phyloP scores from a whole-genome alignment of 2,888 invertebrate species.

The Alentia gelatinosa region DNA sequence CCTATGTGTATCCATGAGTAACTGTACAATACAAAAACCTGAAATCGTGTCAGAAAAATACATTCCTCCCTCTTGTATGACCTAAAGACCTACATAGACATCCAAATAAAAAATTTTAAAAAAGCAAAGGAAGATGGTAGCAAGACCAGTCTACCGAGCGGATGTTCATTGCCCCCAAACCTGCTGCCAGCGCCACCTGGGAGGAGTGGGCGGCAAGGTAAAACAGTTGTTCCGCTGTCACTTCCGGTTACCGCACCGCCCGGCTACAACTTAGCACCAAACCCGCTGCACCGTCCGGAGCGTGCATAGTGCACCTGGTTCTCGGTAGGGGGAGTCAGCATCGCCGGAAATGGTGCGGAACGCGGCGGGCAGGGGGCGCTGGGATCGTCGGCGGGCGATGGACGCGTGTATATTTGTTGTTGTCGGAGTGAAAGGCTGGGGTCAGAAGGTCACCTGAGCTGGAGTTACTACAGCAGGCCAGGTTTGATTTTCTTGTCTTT shows the following conservation, averaged over 20 bases:
- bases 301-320: not conserved
- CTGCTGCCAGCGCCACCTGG: not conserved
- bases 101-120: too few relatives aligned
- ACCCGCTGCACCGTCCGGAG: not conserved
- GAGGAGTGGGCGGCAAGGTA: not conserved
- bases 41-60: too few relatives aligned
- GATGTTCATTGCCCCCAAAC: not conserved
- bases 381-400: not conserved
- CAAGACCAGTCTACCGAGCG: not conserved
- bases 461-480: too few relatives aligned
- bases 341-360: not conserved
- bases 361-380: not conserved
- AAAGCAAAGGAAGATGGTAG: too few relatives aligned
- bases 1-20: too few relatives aligned
- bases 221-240: conserved; percentile 26
- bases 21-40: too few relatives aligned
- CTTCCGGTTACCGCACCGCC: not conserved
- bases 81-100: too few relatives aligned
- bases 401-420: not conserved
- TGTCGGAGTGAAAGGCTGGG: too few relatives aligned
- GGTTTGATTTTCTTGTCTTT: too few relatives aligned
- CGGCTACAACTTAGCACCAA: not conserved
- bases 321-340: not conserved
- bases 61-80: too few relatives aligned
- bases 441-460: too few relatives aligned